A percentile compares a stretch with the other conserved stretches of the same genome.
phyloP scores from a whole-genome alignment of 2,113 vertebrate genomes.

The Phoenicopterus ruber region DNA sequence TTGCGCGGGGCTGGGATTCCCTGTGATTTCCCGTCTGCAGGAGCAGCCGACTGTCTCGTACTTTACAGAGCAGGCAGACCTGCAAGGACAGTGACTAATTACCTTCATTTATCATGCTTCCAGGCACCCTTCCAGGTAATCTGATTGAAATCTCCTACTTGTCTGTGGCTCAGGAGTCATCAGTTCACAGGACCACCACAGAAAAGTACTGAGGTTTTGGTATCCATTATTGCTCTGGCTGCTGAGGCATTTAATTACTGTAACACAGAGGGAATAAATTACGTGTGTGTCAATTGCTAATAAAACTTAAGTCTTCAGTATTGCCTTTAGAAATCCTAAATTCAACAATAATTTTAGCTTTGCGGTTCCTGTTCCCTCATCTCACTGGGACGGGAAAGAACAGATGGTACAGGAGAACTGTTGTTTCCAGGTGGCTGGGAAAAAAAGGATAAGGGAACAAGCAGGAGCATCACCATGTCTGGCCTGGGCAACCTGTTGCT shows the following conservation, averaged over 20 bases:
- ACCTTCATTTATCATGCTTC: conserved; percentile 82
- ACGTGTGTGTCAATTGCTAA: not conserved
- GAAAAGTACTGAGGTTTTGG: not conserved
- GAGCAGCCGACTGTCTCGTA: conserved; percentile 42
- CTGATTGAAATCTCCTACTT: conserved; percentile 80
- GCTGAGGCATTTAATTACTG: not conserved
- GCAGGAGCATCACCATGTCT: not conserved
- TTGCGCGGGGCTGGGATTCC: not conserved
- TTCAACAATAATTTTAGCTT: not conserved
- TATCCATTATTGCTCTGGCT: not conserved
- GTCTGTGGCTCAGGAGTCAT: conserved; percentile 67
- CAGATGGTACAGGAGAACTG: not conserved
- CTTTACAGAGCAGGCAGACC: conserved; percentile 72
- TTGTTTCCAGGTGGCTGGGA: not conserved
- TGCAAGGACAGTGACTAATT: conserved; percentile 85
- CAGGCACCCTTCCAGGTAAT: conserved; percentile 74
- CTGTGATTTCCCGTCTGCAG: not conserved
- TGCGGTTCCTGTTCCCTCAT: not conserved
- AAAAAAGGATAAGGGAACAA: not conserved
- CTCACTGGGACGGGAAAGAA: not conserved
- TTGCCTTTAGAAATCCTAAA: not conserved
- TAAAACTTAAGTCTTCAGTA: not conserved
- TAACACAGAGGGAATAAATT: not conserved
- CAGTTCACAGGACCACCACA: not conserved
- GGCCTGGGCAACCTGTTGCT: not conserved